Conservation (phyloP, 2,797 vertebrate genomes). For the Peromyscus eremicus region DNA sequence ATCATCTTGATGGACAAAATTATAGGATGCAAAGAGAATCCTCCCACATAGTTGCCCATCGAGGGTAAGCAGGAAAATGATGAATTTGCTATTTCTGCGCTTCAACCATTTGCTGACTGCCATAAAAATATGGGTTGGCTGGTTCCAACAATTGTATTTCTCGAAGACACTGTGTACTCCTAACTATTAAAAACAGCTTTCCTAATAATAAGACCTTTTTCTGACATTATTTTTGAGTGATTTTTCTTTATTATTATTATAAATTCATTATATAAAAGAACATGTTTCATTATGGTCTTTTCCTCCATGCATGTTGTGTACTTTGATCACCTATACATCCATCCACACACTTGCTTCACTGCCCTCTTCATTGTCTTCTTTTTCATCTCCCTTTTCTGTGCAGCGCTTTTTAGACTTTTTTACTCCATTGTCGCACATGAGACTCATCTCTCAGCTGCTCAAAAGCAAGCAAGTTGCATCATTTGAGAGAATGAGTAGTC, state of each 20-base stretch:
- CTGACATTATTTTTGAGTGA: background rate
- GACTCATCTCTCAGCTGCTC: background rate
- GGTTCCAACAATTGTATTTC: slow-evolving; percentile 4
- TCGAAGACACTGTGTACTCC: background rate
- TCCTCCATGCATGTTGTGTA: background rate
- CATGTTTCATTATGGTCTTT: background rate
- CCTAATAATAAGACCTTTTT: background rate
- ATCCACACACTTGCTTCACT: background rate
- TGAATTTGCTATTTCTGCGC: background rate
- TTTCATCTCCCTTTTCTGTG: background rate
- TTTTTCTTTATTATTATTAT: background rate
- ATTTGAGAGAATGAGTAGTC: background rate
- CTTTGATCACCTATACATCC: background rate
- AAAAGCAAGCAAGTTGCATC: background rate
- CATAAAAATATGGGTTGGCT: background rate
- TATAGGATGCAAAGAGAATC: background rate
- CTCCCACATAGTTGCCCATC: background rate
- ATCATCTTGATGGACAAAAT: slow-evolving; percentile 44
- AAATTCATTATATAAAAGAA: background rate
- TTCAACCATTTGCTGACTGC: background rate
- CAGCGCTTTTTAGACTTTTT: background rate
- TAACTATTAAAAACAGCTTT: background rate
- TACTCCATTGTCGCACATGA: background rate
- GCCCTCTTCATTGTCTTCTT: background rate
- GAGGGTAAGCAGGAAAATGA: background rate